Evolutionary conservation across 2,113 vertebrate species (phyloP), one percentile per base, ranked within the genome.

Genomic region (Gorsachius goisagi): DNA sequence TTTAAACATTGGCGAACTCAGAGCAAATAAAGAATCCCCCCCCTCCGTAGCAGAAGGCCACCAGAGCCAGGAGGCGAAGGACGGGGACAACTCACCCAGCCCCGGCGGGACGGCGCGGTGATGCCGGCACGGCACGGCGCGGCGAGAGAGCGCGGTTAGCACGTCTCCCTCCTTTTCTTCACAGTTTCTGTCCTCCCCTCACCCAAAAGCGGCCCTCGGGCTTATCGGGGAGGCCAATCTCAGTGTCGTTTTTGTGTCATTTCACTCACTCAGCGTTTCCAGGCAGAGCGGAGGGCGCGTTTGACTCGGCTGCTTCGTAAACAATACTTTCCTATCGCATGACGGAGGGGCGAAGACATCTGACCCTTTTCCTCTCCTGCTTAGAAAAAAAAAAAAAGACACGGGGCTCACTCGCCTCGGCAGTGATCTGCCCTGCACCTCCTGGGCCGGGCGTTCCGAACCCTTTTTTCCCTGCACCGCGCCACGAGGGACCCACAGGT

Each of bases 221-320:
- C 68, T 95, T 97, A 97, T 98, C 96, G 30, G 27, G 37, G 22
- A 28, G 95, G 85, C 88, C 30, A 5, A 98, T 97, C 97, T 95
- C 14, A 4, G 17, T 35, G 92, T 83, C 13, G 47, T 59, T 89
- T 93, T 44, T 80, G 94, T 77, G 67, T 89, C 63, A 86, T 97
- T 97, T 92, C 78, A 91, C 97, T 86, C 94, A 83, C 97, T 98
- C 98, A 97, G 97, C 95, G 72, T 95, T 96, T 97, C 66, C 95
- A 96, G 87, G 91, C 94, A 76, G 89, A 45, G 83, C 87, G 32
- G 53, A 74, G 96, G 92, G 90, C 89, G 92, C 85, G 88, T 78
- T 96, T 79, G 56, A 86, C 97, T 92, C 15, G 19, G 62, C 79
- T 50, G 71, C 78, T 47, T 37, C 8, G 12, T 58, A 94, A 97